phyloP scores from a whole-genome alignment of 2,113 vertebrate species.

The Sinocyclocheilus rhinocerous region DNA sequence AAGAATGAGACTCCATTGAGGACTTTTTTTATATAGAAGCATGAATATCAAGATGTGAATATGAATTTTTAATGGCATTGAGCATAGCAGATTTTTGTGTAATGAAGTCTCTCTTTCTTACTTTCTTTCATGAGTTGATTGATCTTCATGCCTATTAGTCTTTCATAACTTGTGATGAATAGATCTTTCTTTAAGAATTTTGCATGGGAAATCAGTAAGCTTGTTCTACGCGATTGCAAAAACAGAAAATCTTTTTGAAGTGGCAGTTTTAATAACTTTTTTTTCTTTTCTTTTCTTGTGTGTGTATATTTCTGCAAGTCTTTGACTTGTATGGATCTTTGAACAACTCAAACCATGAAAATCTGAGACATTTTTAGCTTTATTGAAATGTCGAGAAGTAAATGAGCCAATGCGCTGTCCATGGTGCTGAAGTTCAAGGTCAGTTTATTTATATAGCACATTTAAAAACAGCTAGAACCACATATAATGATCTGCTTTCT shows the following conservation, averaged over 20 bases:
- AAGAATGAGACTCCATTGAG: slow-evolving; percentile 20
- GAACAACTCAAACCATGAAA: neutral
- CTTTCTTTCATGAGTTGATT: slow-evolving; percentile 40
- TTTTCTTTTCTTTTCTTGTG: neutral
- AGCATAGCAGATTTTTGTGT: slow-evolving; percentile 42
- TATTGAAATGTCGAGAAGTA: neutral
- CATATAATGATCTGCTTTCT: neutral
- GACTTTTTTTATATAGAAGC: slow-evolving; percentile 47
- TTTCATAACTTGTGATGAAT: slow-evolving; percentile 56
- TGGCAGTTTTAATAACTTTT: neutral
- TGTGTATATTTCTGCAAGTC: neutral
- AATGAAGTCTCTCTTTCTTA: slow-evolving; percentile 46
- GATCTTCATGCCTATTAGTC: slow-evolving; percentile 52
- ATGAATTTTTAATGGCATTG: slow-evolving; percentile 41
- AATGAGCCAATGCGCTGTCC: neutral
- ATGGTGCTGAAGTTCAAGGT: too few species aligned
- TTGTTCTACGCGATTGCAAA: slow-evolving; percentile 53
- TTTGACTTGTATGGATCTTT: neutral
- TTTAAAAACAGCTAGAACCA: too few species aligned
- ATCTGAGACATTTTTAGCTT: neutral
- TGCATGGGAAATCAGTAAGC: slow-evolving; percentile 50
- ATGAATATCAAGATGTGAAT: slow-evolving; percentile 56
- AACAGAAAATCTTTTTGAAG: slow-evolving; percentile 51
- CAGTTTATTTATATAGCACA: too few species aligned
- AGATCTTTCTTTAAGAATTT: slow-evolving; percentile 50